Conservation (phyloP, 2,888 invertebrate genomes). For the Eupithecia centaureata region DNA sequence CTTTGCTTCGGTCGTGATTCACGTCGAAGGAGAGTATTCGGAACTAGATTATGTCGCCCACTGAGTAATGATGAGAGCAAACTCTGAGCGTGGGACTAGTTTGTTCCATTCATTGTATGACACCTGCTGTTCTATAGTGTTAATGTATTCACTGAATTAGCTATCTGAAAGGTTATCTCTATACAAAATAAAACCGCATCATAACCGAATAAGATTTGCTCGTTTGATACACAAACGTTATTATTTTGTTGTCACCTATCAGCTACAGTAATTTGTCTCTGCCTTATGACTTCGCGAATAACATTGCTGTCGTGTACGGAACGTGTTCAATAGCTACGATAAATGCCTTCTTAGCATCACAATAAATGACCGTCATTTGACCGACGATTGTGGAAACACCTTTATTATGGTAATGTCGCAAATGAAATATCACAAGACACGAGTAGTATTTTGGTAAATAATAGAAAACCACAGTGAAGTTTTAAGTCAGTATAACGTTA, state of each 20-base stretch:
- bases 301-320: constrained; percentile 42
- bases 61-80: constrained; percentile 50
- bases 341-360: constrained; percentile 70
- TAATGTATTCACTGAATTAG: constrained; percentile 42
- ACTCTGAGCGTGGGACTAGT: constrained; percentile 61
- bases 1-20: constrained; percentile 42
- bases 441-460: constrained; percentile 2
- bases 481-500: too few relatives aligned
- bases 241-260: constrained; percentile 33
- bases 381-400: constrained; percentile 56
- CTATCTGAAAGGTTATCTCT: constrained; percentile 61
- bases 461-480: neutral
- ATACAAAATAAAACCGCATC: constrained; percentile 32
- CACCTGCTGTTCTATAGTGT: constrained; percentile 52
- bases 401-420: constrained; percentile 66
- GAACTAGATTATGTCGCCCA: constrained; percentile 56
- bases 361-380: constrained; percentile 62
- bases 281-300: constrained; percentile 51
- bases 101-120: constrained; percentile 54
- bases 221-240: constrained; percentile 38
- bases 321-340: constrained; percentile 62
- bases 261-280: constrained; percentile 51
- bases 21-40: constrained; percentile 47
- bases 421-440: constrained; percentile 43
- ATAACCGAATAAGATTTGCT: constrained; percentile 34